These are phyloP conservation scores for Drosophila busckii DNA, from an alignment of 1,140 invertebrate genomes.

Conservation along the genomic window DNA sequence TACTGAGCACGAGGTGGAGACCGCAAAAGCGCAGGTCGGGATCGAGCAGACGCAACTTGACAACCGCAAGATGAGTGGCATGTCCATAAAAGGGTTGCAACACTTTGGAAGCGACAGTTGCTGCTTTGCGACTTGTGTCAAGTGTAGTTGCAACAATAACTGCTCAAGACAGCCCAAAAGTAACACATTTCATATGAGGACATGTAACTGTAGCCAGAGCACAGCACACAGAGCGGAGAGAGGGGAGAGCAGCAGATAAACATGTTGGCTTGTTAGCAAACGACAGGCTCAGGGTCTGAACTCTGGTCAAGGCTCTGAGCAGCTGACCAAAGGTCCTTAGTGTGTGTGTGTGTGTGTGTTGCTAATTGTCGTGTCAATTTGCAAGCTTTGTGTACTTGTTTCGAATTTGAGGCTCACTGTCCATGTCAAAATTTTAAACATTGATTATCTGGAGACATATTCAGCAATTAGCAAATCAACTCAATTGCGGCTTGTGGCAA, in stretches of 20 bases:
- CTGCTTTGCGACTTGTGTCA: slow-evolving; percentile 54
- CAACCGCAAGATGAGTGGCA: slow-evolving; percentile 63
- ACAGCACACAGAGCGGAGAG: background rate
- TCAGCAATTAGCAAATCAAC: slow-evolving; percentile 79
- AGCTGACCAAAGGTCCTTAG: slow-evolving; percentile 28
- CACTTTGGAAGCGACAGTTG: slow-evolving; percentile 7
- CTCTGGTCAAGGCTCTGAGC: slow-evolving; percentile 65
- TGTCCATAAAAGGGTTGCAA: slow-evolving; percentile 32
- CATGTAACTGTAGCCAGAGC: slow-evolving; percentile 18
- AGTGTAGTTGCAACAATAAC: slow-evolving; percentile 72
- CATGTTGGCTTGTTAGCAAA: slow-evolving; percentile 69
- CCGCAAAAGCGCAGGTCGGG: slow-evolving; percentile 52
- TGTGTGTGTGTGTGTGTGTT: slow-evolving; percentile 1
- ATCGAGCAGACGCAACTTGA: slow-evolving; percentile 5
- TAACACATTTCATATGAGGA: slow-evolving; percentile 56
- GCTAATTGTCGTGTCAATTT: slow-evolving; percentile 74
- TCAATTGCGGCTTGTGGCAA: slow-evolving; percentile 47
- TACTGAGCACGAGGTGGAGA: slow-evolving; percentile 12
- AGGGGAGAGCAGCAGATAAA: slow-evolving; percentile 23
- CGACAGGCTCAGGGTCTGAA: too few relatives aligned
- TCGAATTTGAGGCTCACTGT: slow-evolving; percentile 17
- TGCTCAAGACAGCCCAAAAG: slow-evolving; percentile 75
- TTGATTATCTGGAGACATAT: slow-evolving; percentile 79
- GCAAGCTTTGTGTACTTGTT: slow-evolving; percentile 22
- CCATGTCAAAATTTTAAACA: slow-evolving; percentile 74